phyloP scores from a whole-genome alignment of 1,140 invertebrate genomes.

The Copidosoma floridanum region DNA sequence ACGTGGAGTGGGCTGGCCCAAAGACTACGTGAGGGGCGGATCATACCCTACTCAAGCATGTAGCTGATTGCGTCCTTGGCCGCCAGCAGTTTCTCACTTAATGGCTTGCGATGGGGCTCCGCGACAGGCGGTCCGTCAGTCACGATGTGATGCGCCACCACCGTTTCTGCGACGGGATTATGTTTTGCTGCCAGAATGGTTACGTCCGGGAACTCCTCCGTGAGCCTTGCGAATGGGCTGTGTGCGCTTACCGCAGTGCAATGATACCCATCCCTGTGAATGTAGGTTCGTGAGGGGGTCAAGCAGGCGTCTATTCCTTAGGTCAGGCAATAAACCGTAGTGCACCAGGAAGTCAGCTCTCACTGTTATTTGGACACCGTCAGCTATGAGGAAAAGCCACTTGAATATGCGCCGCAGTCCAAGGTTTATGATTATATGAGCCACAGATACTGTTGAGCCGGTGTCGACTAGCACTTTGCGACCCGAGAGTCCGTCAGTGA shows the following conservation, averaged over 20 bases:
- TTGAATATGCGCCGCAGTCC: slow-evolving; percentile 32
- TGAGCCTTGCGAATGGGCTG: neutral
- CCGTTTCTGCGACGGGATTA: neutral
- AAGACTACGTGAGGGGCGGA: neutral
- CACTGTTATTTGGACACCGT: slow-evolving; percentile 45
- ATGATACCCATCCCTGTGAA: neutral
- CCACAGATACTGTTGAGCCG: neutral
- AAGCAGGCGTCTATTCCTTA: slow-evolving; percentile 34
- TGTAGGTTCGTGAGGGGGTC: too few relatives aligned
- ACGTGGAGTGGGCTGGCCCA: neutral
- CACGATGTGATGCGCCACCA: too few relatives aligned
- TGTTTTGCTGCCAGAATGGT: neutral
- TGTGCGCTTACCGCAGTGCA: neutral
- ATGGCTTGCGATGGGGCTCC: neutral
- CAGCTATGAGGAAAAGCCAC: slow-evolving; percentile 50
- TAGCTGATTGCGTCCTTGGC: too few relatives aligned
- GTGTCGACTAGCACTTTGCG: neutral
- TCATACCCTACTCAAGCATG: too few relatives aligned
- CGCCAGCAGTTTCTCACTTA: neutral
- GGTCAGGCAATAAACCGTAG: too few relatives aligned
- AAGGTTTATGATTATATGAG: too few relatives aligned
- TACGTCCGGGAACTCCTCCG: neutral
- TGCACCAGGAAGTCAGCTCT: slow-evolving; percentile 49
- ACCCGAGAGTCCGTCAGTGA: too few relatives aligned
- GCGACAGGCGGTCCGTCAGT: too few relatives aligned